These are phyloP conservation scores for Delichon dasypus DNA, from an alignment of 2,797 vertebrate species.

Conservation along the genomic window DNA sequence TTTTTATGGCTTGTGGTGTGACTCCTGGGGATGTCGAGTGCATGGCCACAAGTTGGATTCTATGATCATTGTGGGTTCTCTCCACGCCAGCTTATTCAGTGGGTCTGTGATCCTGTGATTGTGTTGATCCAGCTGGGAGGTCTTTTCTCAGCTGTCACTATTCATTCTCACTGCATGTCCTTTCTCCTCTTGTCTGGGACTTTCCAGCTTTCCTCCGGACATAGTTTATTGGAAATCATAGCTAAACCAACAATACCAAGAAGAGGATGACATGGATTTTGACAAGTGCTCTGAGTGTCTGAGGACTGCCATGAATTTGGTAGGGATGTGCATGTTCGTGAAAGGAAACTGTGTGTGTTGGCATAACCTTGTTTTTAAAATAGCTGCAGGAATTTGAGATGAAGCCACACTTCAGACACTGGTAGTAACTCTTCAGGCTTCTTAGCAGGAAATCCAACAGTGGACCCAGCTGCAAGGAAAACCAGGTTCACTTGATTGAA, in stretches of 20 bases:
- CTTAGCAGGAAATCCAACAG: accelerated
- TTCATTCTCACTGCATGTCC: neutral
- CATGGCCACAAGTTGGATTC: accelerated
- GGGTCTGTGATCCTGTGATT: neutral
- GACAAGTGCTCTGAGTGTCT: neutral
- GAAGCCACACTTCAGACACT: accelerated
- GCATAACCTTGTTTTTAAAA: neutral
- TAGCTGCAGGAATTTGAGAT: neutral
- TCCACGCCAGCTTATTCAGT: accelerated
- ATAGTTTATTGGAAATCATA: neutral
- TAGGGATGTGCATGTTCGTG: neutral
- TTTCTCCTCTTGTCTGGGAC: neutral
- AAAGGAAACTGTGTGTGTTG: neutral
- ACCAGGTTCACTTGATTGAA: neutral
- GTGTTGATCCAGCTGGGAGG: neutral
- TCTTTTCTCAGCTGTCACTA: neutral
- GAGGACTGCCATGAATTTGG: neutral
- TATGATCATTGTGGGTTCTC: accelerated
- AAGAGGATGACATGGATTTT: neutral
- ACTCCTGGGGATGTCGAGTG: accelerated
- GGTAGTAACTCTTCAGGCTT: neutral
- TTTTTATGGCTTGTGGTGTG: neutral
- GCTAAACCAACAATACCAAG: neutral
- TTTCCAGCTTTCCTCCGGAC: neutral
- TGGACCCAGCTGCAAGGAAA: neutral